Conservation (phyloP, 2,888 invertebrate genomes). For the Diarsia mendica region DNA sequence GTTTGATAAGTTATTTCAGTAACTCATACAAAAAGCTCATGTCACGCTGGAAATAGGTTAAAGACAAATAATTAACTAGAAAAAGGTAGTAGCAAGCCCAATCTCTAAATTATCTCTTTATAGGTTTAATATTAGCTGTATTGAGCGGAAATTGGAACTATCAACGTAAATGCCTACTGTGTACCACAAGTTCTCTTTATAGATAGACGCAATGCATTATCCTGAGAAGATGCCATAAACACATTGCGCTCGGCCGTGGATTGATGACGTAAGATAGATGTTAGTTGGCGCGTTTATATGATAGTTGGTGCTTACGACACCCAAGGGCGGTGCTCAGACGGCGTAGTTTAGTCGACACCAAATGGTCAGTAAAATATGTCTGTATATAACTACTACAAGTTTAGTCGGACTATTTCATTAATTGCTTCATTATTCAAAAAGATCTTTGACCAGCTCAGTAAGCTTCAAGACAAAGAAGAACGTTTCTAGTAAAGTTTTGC, state of each 20-base stretch:
- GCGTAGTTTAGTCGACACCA: background rate
- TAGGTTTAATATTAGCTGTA: background rate
- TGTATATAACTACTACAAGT: background rate
- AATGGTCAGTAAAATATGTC: background rate
- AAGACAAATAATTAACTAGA: background rate
- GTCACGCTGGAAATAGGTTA: background rate
- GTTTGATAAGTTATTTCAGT: background rate
- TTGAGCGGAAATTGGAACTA: background rate
- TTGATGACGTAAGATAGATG: slow-evolving; percentile 20
- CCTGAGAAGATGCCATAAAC: slow-evolving; percentile 23
- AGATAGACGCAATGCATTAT: slow-evolving; percentile 21
- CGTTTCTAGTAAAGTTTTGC: slow-evolving; percentile 26
- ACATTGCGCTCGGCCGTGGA: slow-evolving; percentile 8
- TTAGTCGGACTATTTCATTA: slow-evolving; percentile 10
- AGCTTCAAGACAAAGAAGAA: slow-evolving; percentile 18
- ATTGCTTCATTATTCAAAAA: background rate
- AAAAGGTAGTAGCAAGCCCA: background rate
- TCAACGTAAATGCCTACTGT: background rate
- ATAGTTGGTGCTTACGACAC: slow-evolving; percentile 15
- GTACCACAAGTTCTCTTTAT: slow-evolving; percentile 9
- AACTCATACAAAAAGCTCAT: background rate
- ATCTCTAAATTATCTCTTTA: background rate
- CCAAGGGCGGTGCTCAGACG: slow-evolving; percentile 11
- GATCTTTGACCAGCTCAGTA: background rate
- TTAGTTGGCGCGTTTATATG: background rate